Conservation (phyloP, 2,113 vertebrate species). For the Lophotis ruficrista region DNA sequence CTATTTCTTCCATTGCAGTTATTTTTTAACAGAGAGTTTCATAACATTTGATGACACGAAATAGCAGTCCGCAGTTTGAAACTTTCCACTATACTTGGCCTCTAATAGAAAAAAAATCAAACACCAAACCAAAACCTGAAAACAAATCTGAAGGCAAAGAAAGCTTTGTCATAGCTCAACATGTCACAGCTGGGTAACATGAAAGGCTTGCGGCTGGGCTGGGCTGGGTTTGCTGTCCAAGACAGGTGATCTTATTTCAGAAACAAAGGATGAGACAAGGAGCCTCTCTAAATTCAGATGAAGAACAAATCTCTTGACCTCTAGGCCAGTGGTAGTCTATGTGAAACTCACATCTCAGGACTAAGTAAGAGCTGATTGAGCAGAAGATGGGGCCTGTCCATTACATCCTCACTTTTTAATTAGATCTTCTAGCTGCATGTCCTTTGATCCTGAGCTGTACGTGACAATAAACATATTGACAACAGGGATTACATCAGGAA, state of each 20-base stretch:
- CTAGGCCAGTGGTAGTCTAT: not conserved
- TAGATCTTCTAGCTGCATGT: slow-evolving; percentile 33
- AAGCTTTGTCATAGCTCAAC: not conserved
- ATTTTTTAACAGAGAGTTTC: not conserved
- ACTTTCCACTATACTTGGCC: not conserved
- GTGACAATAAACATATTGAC: slow-evolving; percentile 38
- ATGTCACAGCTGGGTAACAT: not conserved
- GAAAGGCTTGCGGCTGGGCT: not conserved
- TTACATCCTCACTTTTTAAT: slow-evolving; percentile 65
- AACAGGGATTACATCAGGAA: not conserved
- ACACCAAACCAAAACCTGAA: not conserved
- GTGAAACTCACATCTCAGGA: slow-evolving; percentile 33
- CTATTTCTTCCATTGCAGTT: not conserved
- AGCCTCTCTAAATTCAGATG: slow-evolving; percentile 15
- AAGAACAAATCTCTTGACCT: slow-evolving; percentile 55
- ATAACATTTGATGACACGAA: not conserved
- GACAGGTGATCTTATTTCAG: slow-evolving; percentile 9
- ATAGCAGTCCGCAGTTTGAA: not conserved
- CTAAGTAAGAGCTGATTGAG: slow-evolving; percentile 63
- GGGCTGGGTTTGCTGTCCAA: not conserved
- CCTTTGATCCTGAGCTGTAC: slow-evolving; percentile 55
- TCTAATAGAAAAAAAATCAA: not conserved
- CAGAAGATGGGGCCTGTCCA: slow-evolving; percentile 53
- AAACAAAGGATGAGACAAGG: slow-evolving; percentile 41
- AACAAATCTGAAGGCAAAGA: not conserved